Percentiles rank a stretch among this genome's conserved stretches.
Evolutionary conservation across 2,888 invertebrate genomes (phyloP).

Genomic region (Podabrus alpinus): DNA sequence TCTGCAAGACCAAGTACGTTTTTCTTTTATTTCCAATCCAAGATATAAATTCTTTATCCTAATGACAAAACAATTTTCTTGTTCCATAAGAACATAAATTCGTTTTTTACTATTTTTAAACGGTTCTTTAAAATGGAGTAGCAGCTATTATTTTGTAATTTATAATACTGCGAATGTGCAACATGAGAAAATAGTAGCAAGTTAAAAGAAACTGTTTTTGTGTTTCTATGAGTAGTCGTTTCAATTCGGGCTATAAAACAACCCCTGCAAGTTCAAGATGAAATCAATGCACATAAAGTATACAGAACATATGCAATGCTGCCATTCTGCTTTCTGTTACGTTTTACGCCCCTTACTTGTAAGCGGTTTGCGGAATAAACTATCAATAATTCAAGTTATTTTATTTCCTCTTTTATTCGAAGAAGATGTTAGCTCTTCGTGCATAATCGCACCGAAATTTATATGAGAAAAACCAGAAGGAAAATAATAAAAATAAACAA

Average conservation of each 20-base stretch:
- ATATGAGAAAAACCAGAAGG: background rate
- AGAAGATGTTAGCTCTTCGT: background rate
- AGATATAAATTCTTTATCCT: background rate
- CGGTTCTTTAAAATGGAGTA: background rate
- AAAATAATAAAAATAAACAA: background rate
- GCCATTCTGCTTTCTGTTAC: slow-evolving; percentile 41
- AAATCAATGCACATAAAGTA: slow-evolving; percentile 43
- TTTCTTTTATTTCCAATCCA: background rate
- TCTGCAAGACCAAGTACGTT: background rate
- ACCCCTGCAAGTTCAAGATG: slow-evolving; percentile 33
- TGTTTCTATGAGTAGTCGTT: slow-evolving; percentile 31
- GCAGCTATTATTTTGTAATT: background rate
- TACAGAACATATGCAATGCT: slow-evolving; percentile 39
- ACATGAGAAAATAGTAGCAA: slow-evolving; percentile 17
- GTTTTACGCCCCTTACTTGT: slow-evolving; percentile 42
- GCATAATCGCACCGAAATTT: background rate
- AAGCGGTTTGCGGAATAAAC: slow-evolving; percentile 39
- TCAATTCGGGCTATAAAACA: slow-evolving; percentile 33
- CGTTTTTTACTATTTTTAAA: background rate
- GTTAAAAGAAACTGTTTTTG: slow-evolving; percentile 19
- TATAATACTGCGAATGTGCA: background rate
- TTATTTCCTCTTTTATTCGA: slow-evolving; percentile 26
- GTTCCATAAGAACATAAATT: background rate
- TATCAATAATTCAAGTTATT: slow-evolving; percentile 46
- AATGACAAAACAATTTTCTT: background rate